Base-by-base conservation (phyloP, 2,888 invertebrate genomes). In the Drosophila trichaetosa region DNA sequence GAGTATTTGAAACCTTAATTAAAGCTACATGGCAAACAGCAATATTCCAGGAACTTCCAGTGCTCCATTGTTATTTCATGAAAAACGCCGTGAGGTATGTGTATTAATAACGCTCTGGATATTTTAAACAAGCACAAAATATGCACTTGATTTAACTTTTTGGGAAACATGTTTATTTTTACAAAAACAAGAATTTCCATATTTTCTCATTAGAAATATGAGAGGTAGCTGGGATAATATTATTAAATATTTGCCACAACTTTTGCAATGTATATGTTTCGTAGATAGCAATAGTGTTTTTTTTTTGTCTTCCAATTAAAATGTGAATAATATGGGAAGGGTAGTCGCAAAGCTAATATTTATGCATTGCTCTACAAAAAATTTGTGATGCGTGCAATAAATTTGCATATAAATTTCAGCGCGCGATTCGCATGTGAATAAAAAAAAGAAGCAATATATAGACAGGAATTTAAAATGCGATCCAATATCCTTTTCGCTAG, bases 111-210 rank as follows among this genome's bases (percentile, higher is more conserved):
- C 1, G 6, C 34, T 24, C 60, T 60, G 63, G 34, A 63, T 69
- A 29, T 63, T 62, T 21, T 21, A 10, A 31, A 18, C 8, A 38
- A 13, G 21, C 33, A 57, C 18, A 29, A 51, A 48, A 51, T 29
- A 38, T 49, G 34, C 46, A 63, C 59, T 63, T 59, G 51, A 76
- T 63, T 74, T 76, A 63, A 69, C 29, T 27, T 36, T 0, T 2
- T n/a, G 54, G 1, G 6, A 27, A 24, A 27, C 11, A 36, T 4
- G 4, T 40, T 21, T 42, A n/a, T 10, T 11, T 21, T 18, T 8
- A 24, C 46, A 46, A 8, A 24, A 46, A 8, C 21, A 16, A 4
- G 21, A 46, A 21, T 46, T 13, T 21, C 0, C 21, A 13, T 18
- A 13, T 13, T 46, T 46, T 7, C 7, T 3, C 46, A 46, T 4